Evolutionary conservation across 2,888 invertebrate species (phyloP), one percentile per base, ranked within the genome.

Genomic region (Drosophila robusta): DNA sequence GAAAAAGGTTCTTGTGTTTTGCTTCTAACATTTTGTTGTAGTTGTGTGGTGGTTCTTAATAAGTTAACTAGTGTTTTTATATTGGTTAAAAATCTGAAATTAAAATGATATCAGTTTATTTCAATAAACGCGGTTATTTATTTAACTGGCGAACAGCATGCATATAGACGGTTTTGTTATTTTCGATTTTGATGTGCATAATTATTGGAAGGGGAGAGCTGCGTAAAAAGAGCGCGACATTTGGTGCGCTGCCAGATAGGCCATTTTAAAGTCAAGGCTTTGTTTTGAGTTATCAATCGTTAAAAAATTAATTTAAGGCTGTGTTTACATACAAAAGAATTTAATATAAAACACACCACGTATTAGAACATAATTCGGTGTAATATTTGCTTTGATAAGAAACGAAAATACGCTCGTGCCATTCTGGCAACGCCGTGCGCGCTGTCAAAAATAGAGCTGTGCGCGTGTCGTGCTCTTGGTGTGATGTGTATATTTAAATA

Each of bases 171-270:
- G 9, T 26, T 41, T 62, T 39, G 24, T 56, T 66, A 54, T 58
- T 62, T 47, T 58, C 32, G 29, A 42, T 57, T 55, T 47, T 26
- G 12, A 45, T 56, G 36, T 60, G 58, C 76, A 39, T 67, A 64
- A 52, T 50, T 49, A 34, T 26, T 50, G 39, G 45, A 38, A 12
- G 14, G 46, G 60, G 60, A 67, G 70, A 51, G 56, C 75, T 75
- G 72, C 56, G 71, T 63, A 71, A 75, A 75, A 75, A 76, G 75
- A 76, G 75, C 75, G 75, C 76, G 60, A 72, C 68, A 64, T 54
- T 61, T 41, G 24, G 24, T 60, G 76, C 42, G 76, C 56, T 75
- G 57, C 68, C 76, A 75, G 72, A 72, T 57, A 22, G 44, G 26
- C 3, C 9, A 9, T 44, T 34, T 58, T 16, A 42, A 34, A 41